A percentile compares a stretch with the other conserved stretches of the same genome.
Conservation (phyloP, 1,140 invertebrate genomes). For the Anthonomus grandis region DNA sequence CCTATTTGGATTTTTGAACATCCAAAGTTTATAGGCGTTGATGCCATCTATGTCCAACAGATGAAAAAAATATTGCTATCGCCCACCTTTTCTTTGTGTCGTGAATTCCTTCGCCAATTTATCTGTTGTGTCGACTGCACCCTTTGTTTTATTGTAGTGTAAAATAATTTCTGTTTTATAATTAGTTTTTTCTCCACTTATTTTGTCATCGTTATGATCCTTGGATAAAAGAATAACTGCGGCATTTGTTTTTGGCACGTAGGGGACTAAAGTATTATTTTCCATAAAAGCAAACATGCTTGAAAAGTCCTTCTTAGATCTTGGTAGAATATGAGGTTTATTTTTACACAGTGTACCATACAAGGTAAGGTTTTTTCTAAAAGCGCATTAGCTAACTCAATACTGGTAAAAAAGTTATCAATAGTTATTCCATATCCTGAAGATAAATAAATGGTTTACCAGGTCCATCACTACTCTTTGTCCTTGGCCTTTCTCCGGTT, state of each 20-base stretch:
- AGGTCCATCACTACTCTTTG: conserved; percentile 26
- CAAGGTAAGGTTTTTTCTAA: background rate
- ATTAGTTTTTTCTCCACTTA: background rate
- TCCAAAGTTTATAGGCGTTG: background rate
- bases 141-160: too few species aligned
- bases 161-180: background rate
- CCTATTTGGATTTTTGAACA: too few species aligned
- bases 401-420: conserved; percentile 30
- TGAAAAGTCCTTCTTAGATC: background rate
- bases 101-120: too few species aligned
- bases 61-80: background rate
- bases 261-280: background rate
- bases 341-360: background rate
- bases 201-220: too few species aligned
- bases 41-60: background rate
- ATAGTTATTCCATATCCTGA: conserved; percentile 27
- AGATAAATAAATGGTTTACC: conserved; percentile 11
- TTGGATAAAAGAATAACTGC: too few species aligned
- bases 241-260: background rate
- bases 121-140: too few species aligned
- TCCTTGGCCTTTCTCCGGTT: conserved; percentile 12
- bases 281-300: background rate
- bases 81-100: too few species aligned
- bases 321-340: background rate
- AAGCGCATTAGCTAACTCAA: conserved; percentile 13